phyloP scores from a whole-genome alignment of 2,113 vertebrate genomes.

The Menura novaehollandiae region DNA sequence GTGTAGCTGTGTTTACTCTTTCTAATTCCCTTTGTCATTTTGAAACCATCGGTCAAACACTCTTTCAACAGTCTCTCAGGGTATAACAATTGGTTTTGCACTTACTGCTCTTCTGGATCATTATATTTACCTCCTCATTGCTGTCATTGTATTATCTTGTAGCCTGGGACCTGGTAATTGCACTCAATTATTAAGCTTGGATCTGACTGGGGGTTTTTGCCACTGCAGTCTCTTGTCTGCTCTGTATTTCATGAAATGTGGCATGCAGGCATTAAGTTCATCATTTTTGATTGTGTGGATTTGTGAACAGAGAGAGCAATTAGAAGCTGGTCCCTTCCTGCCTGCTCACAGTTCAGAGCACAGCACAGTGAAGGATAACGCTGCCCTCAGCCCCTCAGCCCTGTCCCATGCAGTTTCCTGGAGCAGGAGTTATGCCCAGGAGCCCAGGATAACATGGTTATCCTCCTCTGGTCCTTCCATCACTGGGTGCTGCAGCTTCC shows the following conservation, averaged over 20 bases:
- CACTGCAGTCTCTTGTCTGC: not conserved
- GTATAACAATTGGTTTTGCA: constrained; percentile 23
- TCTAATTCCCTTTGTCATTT: constrained; percentile 43
- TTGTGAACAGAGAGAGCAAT: not conserved
- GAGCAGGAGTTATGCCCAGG: not conserved
- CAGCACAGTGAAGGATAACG: fast-evolving
- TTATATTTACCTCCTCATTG: constrained; percentile 5
- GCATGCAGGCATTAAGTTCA: not conserved
- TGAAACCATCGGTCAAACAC: not conserved
- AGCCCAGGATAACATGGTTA: not conserved
- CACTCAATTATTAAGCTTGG: not conserved
- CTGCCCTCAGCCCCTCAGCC: not conserved
- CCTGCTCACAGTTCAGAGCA: not conserved
- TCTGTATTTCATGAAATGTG: not conserved
- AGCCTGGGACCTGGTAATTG: constrained; percentile 16
- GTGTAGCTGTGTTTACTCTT: constrained; percentile 1
- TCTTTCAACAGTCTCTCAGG: not conserved
- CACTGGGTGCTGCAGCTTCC: not conserved
- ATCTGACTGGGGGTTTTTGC: not conserved
- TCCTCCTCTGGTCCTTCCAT: not conserved
- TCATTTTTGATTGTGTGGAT: not conserved
- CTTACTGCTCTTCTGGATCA: constrained; percentile 15
- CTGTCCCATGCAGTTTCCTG: not conserved
- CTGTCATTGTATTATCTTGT: not conserved
- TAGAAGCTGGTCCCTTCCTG: not conserved